A percentile compares a stretch with the other conserved stretches of the same genome.
Conservation (phyloP, 2,888 invertebrate species). For the Tenthredo distinguenda region DNA sequence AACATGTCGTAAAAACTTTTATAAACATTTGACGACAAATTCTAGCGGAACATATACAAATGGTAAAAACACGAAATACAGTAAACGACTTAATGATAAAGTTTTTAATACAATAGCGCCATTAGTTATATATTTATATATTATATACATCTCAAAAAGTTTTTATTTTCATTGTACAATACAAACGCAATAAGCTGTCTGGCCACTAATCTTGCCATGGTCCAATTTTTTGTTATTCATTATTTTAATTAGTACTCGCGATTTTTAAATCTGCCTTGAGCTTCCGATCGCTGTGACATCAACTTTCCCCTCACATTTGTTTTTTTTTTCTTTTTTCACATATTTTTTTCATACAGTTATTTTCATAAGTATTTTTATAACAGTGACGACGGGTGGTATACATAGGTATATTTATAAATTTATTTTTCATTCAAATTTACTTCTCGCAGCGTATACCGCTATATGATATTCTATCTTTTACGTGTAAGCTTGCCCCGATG, state of each 20-base stretch:
- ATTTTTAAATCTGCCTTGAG: not conserved
- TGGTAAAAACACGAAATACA: slow-evolving; percentile 45
- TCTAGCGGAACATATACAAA: slow-evolving; percentile 38
- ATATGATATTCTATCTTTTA: slow-evolving; percentile 32
- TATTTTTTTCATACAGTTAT: not conserved
- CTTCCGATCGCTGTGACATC: slow-evolving; percentile 51
- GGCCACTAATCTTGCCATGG: slow-evolving; percentile 60
- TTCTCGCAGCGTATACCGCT: not conserved
- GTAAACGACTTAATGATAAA: slow-evolving; percentile 47
- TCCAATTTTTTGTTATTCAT: slow-evolving; percentile 57
- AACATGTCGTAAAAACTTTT: slow-evolving; percentile 52
- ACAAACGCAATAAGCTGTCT: slow-evolving; percentile 36
- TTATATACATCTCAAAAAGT: slow-evolving; percentile 57
- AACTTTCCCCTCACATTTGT: slow-evolving; percentile 41
- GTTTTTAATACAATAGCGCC: slow-evolving; percentile 47
- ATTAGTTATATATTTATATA: slow-evolving; percentile 52
- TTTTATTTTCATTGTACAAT: slow-evolving; percentile 36
- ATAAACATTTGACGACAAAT: slow-evolving; percentile 50
- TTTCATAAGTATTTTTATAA: not conserved
- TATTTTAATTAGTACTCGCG: slow-evolving; percentile 26
- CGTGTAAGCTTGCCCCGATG: slow-evolving; percentile 39
- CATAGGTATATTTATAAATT: not conserved
- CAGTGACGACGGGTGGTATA: not conserved
- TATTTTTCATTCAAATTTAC: not conserved
- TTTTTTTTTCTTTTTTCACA: slow-evolving; percentile 31